phyloP scores from a whole-genome alignment of 2,797 vertebrate species.

The Ispidina picta region DNA sequence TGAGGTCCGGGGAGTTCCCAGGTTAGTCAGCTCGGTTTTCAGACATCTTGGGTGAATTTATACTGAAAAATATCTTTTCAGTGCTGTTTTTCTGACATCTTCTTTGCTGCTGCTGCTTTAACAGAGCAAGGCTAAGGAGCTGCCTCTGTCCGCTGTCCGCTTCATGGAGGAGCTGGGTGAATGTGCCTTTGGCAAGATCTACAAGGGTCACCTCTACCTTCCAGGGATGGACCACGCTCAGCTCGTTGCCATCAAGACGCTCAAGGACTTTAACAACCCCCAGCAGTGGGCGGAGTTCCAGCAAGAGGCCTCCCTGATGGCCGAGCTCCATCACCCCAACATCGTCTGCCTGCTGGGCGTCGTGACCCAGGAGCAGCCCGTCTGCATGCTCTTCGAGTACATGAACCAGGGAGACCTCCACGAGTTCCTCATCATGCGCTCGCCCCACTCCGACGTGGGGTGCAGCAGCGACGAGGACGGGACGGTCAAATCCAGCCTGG shows the following conservation, averaged over 20 bases:
- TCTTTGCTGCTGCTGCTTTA: background rate
- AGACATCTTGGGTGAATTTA: accelerated
- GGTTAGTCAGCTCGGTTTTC: background rate
- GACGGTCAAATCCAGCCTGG: slow-evolving; percentile 94
- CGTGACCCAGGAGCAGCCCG: slow-evolving; percentile 94
- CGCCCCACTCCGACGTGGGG: slow-evolving; percentile 94
- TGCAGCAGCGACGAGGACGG: slow-evolving; percentile 98
- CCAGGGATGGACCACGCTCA: slow-evolving; percentile 98
- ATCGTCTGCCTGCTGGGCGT: slow-evolving; percentile 93
- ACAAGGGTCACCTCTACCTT: slow-evolving; percentile 97
- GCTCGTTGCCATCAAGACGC: slow-evolving; percentile 94
- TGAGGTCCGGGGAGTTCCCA: background rate
- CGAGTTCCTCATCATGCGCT: slow-evolving; percentile 98
- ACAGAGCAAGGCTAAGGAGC: slow-evolving; percentile 95
- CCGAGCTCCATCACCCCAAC: slow-evolving; percentile 94
- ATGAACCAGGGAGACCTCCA: slow-evolving; percentile 95
- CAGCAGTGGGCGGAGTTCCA: slow-evolving; percentile 97
- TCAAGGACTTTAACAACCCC: slow-evolving; percentile 90
- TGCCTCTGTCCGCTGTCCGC: slow-evolving; percentile 94
- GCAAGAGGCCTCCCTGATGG: slow-evolving; percentile 90
- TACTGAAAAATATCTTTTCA: accelerated
- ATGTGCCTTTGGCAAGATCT: slow-evolving; percentile 92
- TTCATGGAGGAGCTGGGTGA: slow-evolving; percentile 99
- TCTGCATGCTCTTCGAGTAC: slow-evolving; percentile 96
- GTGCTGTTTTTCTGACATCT: background rate